phyloP scores from a whole-genome alignment of 2,888 invertebrate species.

The Zhuqinia jingwanae region DNA sequence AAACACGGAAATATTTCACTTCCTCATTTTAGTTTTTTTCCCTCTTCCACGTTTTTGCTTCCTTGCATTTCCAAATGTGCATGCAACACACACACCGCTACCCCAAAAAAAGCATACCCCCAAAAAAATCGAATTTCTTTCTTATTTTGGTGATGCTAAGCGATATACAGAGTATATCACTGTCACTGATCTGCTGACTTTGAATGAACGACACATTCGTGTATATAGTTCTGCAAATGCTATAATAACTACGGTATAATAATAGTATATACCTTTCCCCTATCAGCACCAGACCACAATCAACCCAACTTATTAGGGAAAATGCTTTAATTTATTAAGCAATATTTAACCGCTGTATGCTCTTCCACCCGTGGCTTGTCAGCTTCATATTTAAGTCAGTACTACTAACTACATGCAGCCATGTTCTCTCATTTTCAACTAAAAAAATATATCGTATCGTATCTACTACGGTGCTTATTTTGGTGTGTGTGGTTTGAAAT shows the following conservation, averaged over 20 bases:
- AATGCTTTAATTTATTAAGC: constrained; percentile 29
- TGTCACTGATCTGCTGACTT: not conserved
- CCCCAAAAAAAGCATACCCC: too few relatives aligned
- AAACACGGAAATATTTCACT: constrained; percentile 23
- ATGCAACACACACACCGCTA: too few relatives aligned
- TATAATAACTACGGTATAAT: too few relatives aligned
- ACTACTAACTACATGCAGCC: not conserved
- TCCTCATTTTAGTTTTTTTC: constrained; percentile 8
- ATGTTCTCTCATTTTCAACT: too few relatives aligned
- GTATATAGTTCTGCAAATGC: too few relatives aligned
- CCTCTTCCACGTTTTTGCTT: not conserved
- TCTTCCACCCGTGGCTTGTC: not conserved
- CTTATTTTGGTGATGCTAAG: not conserved
- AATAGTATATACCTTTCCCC: too few relatives aligned
- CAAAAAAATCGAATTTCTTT: too few relatives aligned
- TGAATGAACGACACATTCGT: not conserved
- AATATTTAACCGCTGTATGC: constrained; percentile 9
- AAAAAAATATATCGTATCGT: too few relatives aligned
- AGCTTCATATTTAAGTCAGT: not conserved
- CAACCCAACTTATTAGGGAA: not conserved
- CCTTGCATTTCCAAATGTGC: too few relatives aligned
- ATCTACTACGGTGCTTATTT: too few relatives aligned
- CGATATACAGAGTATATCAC: too few relatives aligned
- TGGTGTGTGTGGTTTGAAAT: not conserved
- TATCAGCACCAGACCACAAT: constrained; percentile 8